Conservation (phyloP, 2,888 invertebrate species). For the Hermaeophaga mercurialis region DNA sequence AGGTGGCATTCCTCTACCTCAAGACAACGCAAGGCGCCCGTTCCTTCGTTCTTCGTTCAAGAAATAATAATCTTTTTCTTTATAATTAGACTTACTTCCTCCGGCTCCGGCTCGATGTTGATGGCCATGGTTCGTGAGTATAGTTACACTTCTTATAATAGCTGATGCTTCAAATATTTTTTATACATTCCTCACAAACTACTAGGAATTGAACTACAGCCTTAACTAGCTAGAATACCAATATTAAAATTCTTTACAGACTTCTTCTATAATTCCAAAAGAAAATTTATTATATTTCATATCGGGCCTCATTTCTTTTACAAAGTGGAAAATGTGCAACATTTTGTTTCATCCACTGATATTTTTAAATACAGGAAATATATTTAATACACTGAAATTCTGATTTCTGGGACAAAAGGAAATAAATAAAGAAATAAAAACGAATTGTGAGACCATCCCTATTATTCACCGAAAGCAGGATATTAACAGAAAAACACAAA, state of each 20-base stretch:
- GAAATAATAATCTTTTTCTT: slow-evolving; percentile 40
- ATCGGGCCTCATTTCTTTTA: no score
- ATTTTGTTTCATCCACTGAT: no score
- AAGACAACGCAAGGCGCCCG: slow-evolving; percentile 43
- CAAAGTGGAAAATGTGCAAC: no score
- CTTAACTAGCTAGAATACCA: neutral
- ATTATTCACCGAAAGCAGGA: no score
- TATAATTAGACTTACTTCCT: slow-evolving; percentile 17
- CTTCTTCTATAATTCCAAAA: neutral
- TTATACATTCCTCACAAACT: neutral
- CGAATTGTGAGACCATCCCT: no score
- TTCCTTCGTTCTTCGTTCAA: slow-evolving; percentile 40
- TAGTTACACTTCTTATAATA: slow-evolving; percentile 16
- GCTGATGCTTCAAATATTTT: slow-evolving; percentile 2
- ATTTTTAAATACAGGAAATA: no score
- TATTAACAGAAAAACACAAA: no score
- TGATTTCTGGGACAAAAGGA: no score
- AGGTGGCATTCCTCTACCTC: slow-evolving; percentile 45
- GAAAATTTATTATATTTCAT: no score
- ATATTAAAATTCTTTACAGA: slow-evolving; percentile 2
- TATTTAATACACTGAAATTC: no score
- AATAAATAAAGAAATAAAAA: no score
- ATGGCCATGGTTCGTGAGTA: slow-evolving; percentile 6
- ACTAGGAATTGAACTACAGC: slow-evolving; percentile 3
- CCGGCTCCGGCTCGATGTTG: neutral